Base-by-base conservation (phyloP, 35 echinoderm and acorn worm species). In the Heliocidaris tuberculata region DNA sequence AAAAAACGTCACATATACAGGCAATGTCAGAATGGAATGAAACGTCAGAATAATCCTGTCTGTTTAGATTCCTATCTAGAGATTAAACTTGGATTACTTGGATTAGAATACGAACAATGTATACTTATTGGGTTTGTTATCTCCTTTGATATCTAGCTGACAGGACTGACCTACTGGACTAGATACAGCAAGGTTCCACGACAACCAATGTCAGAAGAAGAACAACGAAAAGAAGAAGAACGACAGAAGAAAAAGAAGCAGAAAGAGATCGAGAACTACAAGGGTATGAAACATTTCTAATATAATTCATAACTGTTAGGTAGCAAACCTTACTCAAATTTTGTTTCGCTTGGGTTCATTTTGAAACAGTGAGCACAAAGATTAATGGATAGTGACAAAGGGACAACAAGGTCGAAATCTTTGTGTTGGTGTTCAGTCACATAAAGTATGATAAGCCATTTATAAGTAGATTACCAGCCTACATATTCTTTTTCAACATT, bases 141-240 rank as follows among this genome's bases (percentile, higher is more conserved):
- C 32, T 88, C 31, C 86, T 94, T 93, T 85, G 7, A 48, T 96
- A 17, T 50, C 13, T 90, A 98, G 97, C 92, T 98, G 30, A 90
- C 96, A 31, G 85, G 97, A 8, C 85, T 98, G 59, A 98, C 97
- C 16, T 98, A 96, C 96, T 98, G 97, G 97, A 96, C 97, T 0
- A 54, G 94, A 70, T 92, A 94, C 15, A 94, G 92, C 85, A 98
- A 94, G 5, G 87, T 49, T 9, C 86, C 29, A n/a, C 95, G 95
- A 86, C 86, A 92, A 88, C 92, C 95, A 29, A 96, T 98, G 96
- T 92, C 95, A 32, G 86, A 89, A 56, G 59, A 96, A 86, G 94
- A 94, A 4, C 70, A 95, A 31, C 32, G 49, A 30, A 54, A 94
- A 49, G 59, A 96, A 10, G 56, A 94, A 48, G 59, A 90, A 92